These are phyloP conservation scores for Sclerurus mexicanus DNA, from an alignment of 2,113 vertebrate genomes.

Conservation along the genomic window DNA sequence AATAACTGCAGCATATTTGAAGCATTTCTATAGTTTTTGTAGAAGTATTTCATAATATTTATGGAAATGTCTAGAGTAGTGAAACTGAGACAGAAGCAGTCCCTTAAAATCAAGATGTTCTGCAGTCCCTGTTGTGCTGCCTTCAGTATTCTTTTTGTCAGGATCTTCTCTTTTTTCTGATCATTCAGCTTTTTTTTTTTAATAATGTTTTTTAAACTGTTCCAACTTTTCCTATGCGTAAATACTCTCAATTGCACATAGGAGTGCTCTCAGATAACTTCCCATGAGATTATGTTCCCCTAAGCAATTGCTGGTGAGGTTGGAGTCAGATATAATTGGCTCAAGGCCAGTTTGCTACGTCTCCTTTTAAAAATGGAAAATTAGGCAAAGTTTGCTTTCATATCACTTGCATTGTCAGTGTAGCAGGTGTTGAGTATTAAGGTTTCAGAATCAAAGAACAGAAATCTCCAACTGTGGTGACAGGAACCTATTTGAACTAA, in stretches of 20 bases:
- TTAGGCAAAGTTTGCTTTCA: not conserved
- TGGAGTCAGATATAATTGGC: not conserved
- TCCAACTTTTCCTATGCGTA: not conserved
- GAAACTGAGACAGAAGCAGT: not conserved
- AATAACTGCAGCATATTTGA: not conserved
- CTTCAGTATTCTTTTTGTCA: not conserved
- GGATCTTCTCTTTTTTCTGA: not conserved
- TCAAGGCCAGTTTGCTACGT: not conserved
- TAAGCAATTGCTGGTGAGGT: not conserved
- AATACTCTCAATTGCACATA: not conserved
- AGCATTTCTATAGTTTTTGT: not conserved
- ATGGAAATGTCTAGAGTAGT: not conserved
- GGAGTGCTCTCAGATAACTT: not conserved
- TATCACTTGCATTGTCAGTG: not conserved
- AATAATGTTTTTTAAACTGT: not conserved
- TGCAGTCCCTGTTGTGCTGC: not conserved
- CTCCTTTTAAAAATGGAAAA: not conserved
- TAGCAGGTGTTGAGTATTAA: accelerated
- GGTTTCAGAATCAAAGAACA: not conserved
- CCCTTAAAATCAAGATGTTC: not conserved
- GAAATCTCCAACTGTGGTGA: not conserved
- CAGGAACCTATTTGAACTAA: not conserved
- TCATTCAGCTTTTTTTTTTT: not conserved
- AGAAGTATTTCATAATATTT: not conserved
- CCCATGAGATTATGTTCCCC: not conserved